phyloP scores from a whole-genome alignment of 2,888 invertebrate species.

The Drosophila gaucha region DNA sequence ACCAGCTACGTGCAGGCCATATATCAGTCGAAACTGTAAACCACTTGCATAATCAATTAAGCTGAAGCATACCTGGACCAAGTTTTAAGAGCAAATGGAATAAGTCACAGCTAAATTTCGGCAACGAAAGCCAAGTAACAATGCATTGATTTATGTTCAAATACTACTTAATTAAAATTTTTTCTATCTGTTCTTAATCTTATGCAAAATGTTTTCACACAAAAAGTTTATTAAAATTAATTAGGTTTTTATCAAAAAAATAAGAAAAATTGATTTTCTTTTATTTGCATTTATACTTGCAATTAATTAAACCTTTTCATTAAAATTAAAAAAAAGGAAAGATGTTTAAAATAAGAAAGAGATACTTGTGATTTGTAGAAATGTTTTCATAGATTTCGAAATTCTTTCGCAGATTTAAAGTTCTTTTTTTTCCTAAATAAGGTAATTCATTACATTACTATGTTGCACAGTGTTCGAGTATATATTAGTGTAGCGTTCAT shows the following conservation, averaged over 20 bases:
- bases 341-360: too few relatives aligned
- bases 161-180: constrained; percentile 8
- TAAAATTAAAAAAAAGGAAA: neutral
- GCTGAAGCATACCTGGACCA: neutral
- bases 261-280: neutral
- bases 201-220: neutral
- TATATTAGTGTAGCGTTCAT: too few relatives aligned
- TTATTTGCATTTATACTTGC: neutral
- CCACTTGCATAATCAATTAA: constrained; percentile 71
- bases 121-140: constrained; percentile 12
- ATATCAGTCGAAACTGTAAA: constrained; percentile 64
- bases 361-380: neutral
- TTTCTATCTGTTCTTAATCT: neutral
- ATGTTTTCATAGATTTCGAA: neutral
- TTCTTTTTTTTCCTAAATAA: too few relatives aligned
- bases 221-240: neutral
- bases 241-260: neutral
- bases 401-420: too few relatives aligned
- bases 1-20: constrained; percentile 52
- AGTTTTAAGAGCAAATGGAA: constrained; percentile 3
- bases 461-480: neutral
- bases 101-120: constrained; percentile 11
- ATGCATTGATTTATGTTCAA: constrained; percentile 17
- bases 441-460: neutral
- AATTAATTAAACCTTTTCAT: neutral